phyloP scores from a whole-genome alignment of 2,888 invertebrate genomes.

The Nyleta sp. region DNA sequence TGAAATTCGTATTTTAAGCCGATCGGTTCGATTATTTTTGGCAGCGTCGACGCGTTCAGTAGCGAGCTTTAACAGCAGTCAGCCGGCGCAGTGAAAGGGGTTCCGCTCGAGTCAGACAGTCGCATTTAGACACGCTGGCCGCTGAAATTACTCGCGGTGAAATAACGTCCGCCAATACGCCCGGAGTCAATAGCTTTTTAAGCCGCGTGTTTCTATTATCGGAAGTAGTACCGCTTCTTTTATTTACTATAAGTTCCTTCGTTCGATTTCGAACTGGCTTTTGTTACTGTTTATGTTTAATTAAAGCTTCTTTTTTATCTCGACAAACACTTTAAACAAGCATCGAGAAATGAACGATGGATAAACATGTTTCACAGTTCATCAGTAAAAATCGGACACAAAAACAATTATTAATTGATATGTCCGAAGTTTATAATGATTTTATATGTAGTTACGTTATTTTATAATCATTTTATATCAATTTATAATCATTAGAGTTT shows the following conservation, averaged over 20 bases:
- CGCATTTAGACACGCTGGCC: constrained; percentile 19
- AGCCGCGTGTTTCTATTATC: not conserved
- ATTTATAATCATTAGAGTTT: too few species aligned
- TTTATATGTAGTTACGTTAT: too few species aligned
- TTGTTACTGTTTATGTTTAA: not conserved
- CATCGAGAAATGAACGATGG: too few species aligned
- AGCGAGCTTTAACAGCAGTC: constrained; percentile 21
- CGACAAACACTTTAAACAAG: too few species aligned
- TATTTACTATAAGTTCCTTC: not conserved
- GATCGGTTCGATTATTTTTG: constrained; percentile 5
- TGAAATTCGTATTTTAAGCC: not conserved
- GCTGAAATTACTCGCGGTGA: constrained; percentile 30
- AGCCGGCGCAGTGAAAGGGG: constrained; percentile 18
- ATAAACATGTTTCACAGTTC: too few species aligned
- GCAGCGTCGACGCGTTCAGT: constrained; percentile 7
- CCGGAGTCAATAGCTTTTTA: constrained; percentile 14
- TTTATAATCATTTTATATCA: too few species aligned
- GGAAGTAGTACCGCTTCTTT: not conserved
- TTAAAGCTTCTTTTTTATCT: not conserved
- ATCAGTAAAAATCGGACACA: too few species aligned
- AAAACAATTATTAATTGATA: too few species aligned
- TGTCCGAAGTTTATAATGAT: too few species aligned
- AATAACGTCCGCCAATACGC: constrained; percentile 20
- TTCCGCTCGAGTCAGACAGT: constrained; percentile 28
- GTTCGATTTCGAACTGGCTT: not conserved